These are phyloP conservation scores for Trachurus trachurus DNA, from an alignment of 2,797 vertebrate genomes.

Conservation along the genomic window DNA sequence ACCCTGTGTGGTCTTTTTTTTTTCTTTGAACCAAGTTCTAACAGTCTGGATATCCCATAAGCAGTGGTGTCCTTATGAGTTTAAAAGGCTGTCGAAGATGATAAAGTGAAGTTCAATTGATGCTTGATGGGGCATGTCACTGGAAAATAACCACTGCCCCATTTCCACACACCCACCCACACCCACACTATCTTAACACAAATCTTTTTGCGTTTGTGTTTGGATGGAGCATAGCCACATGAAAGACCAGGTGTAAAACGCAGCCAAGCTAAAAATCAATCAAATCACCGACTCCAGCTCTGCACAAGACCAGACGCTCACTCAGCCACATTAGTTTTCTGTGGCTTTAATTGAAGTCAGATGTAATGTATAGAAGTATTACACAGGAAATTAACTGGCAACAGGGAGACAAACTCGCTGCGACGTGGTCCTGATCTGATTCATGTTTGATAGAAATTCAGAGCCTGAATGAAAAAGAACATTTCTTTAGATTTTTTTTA, in stretches of 20 bases:
- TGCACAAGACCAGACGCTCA: not conserved
- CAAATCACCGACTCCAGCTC: not conserved
- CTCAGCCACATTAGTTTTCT: not conserved
- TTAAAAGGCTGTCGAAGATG: not conserved
- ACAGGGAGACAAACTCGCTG: not conserved
- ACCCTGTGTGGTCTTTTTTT: not conserved
- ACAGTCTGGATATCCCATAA: not conserved
- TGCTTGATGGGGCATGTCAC: conserved; percentile 5
- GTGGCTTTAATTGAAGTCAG: not conserved
- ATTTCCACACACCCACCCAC: not conserved
- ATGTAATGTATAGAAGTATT: not conserved
- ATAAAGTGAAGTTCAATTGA: not conserved
- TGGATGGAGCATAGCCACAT: not conserved
- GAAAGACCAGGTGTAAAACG: conserved; percentile 18
- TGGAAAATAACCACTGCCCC: conserved; percentile 7
- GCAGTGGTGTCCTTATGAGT: not conserved
- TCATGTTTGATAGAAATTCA: not conserved
- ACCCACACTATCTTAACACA: conserved; percentile 1
- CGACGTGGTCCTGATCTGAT: not conserved
- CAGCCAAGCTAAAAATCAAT: not conserved
- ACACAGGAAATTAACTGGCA: not conserved
- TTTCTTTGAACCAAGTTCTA: not conserved
- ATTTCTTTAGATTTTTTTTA: conserved; percentile 1
- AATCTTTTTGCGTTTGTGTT: conserved; percentile 12
- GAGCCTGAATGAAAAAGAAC: not conserved